phyloP scores from a whole-genome alignment of 2,113 vertebrate species.

The Chroicocephalus ridibundus region DNA sequence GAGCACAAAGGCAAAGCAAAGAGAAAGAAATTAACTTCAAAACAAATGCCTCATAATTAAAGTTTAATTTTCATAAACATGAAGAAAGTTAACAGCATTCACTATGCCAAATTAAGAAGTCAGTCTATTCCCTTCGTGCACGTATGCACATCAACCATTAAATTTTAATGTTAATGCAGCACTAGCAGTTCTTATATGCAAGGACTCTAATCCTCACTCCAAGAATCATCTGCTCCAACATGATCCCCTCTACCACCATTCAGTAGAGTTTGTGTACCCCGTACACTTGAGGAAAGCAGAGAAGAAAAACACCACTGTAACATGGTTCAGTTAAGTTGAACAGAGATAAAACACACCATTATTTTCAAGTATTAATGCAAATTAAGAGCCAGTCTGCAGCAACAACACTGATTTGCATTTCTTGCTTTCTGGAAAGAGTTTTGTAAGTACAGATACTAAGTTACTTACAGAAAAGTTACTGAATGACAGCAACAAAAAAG shows the following conservation, averaged over 20 bases:
- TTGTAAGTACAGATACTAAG: background rate
- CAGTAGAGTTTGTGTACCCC: background rate
- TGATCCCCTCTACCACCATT: background rate
- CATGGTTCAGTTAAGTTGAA: background rate
- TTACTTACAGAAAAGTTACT: background rate
- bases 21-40: conserved; percentile 31
- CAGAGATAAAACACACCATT: background rate
- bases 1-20: conserved; percentile 27
- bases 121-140: background rate
- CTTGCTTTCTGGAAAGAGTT: background rate
- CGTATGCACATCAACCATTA: background rate
- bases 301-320: background rate
- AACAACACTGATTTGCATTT: background rate
- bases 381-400: background rate
- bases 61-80: conserved; percentile 49
- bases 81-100: background rate
- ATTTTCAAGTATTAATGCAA: background rate
- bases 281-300: background rate
- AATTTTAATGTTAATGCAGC: conserved; percentile 1
- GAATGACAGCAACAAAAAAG: background rate
- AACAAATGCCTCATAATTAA: conserved; percentile 44
- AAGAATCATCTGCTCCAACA: background rate
- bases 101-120: background rate
- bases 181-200: background rate
- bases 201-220: background rate